A percentile compares a stretch with the other conserved stretches of the same genome.
Conservation (phyloP, 2,113 vertebrate species). For the Sander vitreus region DNA sequence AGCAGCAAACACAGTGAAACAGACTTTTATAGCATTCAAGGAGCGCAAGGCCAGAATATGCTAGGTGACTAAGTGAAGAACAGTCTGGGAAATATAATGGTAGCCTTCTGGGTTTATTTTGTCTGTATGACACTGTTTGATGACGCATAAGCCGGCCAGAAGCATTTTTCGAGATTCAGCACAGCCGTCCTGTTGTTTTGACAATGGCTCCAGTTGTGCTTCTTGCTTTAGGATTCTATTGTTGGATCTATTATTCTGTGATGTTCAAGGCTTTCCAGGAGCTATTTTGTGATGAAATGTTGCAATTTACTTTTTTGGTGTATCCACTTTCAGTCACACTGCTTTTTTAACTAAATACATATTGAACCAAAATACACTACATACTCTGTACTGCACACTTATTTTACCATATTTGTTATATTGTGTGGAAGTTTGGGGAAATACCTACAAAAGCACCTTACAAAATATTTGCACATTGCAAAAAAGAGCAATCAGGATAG, state of each 20-base stretch:
- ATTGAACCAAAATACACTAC: too few species aligned
- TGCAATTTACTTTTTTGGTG: constrained; percentile 2
- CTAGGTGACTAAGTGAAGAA: constrained; percentile 45
- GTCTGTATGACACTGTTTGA: constrained; percentile 43
- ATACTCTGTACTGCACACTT: too few species aligned
- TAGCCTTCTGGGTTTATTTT: constrained; percentile 25
- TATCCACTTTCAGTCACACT: neutral
- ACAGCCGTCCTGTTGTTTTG: constrained; percentile 16
- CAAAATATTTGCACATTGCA: too few species aligned
- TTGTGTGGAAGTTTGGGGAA: too few species aligned
- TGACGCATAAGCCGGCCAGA: constrained; percentile 34
- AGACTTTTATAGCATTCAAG: constrained; percentile 33
- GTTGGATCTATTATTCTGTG: neutral
- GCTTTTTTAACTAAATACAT: neutral
- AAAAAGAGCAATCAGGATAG: too few species aligned
- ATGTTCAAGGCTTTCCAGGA: constrained; percentile 1
- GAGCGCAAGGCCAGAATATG: constrained; percentile 17
- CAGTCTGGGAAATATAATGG: constrained; percentile 26
- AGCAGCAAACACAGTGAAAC: neutral
- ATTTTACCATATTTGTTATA: too few species aligned
- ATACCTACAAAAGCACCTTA: too few species aligned
- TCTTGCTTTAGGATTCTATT: neutral
- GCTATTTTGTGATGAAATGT: constrained; percentile 24
- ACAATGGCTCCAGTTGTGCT: constrained; percentile 11
- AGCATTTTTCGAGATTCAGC: constrained; percentile 29